Conservation (phyloP, 2,113 vertebrate species). For the Cryptomyrus ogoouensis region DNA sequence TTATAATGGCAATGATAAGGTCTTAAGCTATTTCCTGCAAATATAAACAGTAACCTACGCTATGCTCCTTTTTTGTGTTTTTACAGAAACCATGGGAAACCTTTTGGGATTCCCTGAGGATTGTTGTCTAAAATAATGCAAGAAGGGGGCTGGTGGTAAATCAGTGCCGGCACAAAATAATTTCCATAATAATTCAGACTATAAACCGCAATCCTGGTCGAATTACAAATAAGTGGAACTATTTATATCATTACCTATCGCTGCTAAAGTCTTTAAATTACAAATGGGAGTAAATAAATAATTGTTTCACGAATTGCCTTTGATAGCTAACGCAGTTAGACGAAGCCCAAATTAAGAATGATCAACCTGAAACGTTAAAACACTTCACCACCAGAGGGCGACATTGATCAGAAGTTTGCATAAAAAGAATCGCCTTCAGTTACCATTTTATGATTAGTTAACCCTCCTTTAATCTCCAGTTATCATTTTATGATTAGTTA, state of each 20-base stretch:
- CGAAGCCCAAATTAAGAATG: not conserved
- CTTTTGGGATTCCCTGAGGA: not conserved
- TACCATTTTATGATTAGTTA: not conserved
- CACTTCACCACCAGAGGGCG: conserved; percentile 42
- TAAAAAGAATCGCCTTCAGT: not conserved
- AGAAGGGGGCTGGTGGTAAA: not conserved
- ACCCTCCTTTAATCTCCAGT: not conserved
- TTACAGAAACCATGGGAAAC: not conserved
- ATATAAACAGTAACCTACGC: not conserved
- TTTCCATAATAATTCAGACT: not conserved
- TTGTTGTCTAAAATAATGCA: not conserved
- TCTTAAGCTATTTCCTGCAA: not conserved
- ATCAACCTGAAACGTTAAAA: not conserved
- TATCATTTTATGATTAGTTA: too few relatives aligned
- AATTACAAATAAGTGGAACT: not conserved
- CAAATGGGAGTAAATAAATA: not conserved
- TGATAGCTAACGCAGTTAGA: not conserved
- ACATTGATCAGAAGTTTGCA: conserved; percentile 25
- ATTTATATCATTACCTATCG: not conserved
- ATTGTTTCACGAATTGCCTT: not conserved
- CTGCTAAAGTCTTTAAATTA: not conserved
- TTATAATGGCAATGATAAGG: not conserved
- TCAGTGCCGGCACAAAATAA: not conserved
- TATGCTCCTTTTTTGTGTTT: not conserved
- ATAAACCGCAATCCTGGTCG: not conserved